Conservation (phyloP, 1,140 invertebrate genomes). For the Aradophagus sp. region DNA sequence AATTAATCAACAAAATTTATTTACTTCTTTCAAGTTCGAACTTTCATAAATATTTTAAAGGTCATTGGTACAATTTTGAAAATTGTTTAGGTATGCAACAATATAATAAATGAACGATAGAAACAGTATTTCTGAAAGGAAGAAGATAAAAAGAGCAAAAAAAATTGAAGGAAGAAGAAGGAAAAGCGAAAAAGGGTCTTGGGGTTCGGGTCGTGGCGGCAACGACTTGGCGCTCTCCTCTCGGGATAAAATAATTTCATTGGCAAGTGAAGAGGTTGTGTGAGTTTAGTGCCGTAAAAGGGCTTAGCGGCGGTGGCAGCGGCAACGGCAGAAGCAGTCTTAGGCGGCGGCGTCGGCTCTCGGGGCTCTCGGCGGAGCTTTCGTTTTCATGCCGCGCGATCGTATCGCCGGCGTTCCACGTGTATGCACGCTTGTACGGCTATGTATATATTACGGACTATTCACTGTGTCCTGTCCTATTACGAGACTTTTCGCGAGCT, state of each 20-base stretch:
- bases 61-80: too few species aligned
- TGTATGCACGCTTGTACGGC: constrained; percentile 56
- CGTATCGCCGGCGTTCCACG: constrained; percentile 56
- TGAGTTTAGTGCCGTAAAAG: constrained; percentile 54
- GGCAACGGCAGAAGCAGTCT: constrained; percentile 30
- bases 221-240: constrained; percentile 5
- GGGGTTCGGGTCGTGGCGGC: too few species aligned
- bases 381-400: constrained; percentile 60
- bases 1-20: too few species aligned
- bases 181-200: neutral
- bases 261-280: constrained; percentile 45
- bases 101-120: too few species aligned
- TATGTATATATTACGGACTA: constrained; percentile 61
- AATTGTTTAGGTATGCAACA: too few species aligned
- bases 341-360: constrained; percentile 41
- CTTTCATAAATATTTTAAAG: too few species aligned
- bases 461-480: constrained; percentile 63
- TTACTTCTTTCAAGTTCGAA: too few species aligned
- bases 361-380: constrained; percentile 46
- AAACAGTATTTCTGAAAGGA: too few species aligned
- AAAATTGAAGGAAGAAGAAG: neutral
- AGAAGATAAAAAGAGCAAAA: too few species aligned
- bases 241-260: constrained; percentile 52
- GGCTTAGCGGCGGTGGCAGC: constrained; percentile 29
- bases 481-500: constrained; percentile 62